Conservation (phyloP, 92 coral and sea anemone species). For the Epizoanthus illoricatus region DNA sequence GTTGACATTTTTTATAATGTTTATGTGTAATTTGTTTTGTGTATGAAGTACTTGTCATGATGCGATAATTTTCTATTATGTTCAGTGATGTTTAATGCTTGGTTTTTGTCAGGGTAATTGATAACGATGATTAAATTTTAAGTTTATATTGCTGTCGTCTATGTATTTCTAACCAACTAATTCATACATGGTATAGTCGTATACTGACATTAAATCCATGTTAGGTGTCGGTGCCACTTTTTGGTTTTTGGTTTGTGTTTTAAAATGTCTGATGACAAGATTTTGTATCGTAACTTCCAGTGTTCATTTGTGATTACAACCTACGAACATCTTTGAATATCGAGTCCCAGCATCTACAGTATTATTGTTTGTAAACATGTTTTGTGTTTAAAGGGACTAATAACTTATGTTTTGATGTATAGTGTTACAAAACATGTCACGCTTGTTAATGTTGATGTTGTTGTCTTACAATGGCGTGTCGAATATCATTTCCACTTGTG, state of each 20-base stretch:
- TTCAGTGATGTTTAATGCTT: background rate
- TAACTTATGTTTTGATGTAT: constrained; percentile 8
- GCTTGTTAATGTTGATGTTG: background rate
- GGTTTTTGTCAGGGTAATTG: background rate
- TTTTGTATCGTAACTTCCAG: background rate
- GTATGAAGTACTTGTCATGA: background rate
- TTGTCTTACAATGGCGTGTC: background rate
- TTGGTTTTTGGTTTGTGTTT: background rate
- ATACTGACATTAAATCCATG: background rate
- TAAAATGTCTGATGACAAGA: background rate
- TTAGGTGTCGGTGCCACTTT: background rate
- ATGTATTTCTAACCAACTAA: too few species aligned
- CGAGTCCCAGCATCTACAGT: background rate
- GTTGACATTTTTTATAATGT: background rate
- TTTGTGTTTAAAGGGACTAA: background rate
- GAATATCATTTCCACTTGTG: constrained; percentile 17
- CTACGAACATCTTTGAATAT: too few species aligned
- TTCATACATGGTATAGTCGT: background rate
- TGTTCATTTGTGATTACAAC: too few species aligned
- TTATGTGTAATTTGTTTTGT: background rate
- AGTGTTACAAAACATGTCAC: constrained; percentile 21
- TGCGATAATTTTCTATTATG: background rate
- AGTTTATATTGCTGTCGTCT: background rate
- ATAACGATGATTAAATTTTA: background rate
- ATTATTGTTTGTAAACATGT: background rate